Base-by-base conservation (phyloP, 2,113 vertebrate genomes). In the Megaptera novaeangliae region DNA sequence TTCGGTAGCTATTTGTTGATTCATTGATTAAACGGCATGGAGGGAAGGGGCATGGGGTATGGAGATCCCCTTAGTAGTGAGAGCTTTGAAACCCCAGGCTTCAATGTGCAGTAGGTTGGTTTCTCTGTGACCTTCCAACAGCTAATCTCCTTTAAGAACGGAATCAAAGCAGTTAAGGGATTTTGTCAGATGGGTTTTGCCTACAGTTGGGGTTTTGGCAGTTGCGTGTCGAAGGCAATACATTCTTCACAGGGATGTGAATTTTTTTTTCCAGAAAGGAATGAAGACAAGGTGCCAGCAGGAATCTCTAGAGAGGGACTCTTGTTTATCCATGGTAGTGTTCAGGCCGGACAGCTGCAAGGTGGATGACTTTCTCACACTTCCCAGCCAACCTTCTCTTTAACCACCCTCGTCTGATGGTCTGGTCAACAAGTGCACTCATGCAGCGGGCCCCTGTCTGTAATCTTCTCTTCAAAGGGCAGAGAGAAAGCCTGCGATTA, bases 161-260 rank as follows among this genome's bases (percentile, higher is more conserved):
- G 96, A 97, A 97, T 97, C 97, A 98, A 97, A 98, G 97, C 97
- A 83, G 96, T 83, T 83, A 63, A 93, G 96, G 95, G 95, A 88
- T 90, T 95, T 94, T 94, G 92, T 98, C 87, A 86, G 96, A 77
- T 94, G 84, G 95, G 91, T 90, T 97, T 92, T 97, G 96, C 95
- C 97, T 88, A 66, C 96, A 97, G 90, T 97, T 97, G 95, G 94
- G 92, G 71, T 96, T 97, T 96, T 97, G 97, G 97, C 97, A 94
- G 94, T 96, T 95, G 91, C 12, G 0, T 31, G 61, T 63, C 71
- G 90, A 96, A 97, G 72, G 75, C 75, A 88, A 63, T 82, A 57
- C 90, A 95, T 97, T 96, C 94, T 88, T 97, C 94, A 57, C 78
- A 64, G 93, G 69, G 57, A 71, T 71, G 31, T 59, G 82, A 80